Base-by-base conservation (phyloP, 2,113 vertebrate genomes). In the Arothron firmamentum region DNA sequence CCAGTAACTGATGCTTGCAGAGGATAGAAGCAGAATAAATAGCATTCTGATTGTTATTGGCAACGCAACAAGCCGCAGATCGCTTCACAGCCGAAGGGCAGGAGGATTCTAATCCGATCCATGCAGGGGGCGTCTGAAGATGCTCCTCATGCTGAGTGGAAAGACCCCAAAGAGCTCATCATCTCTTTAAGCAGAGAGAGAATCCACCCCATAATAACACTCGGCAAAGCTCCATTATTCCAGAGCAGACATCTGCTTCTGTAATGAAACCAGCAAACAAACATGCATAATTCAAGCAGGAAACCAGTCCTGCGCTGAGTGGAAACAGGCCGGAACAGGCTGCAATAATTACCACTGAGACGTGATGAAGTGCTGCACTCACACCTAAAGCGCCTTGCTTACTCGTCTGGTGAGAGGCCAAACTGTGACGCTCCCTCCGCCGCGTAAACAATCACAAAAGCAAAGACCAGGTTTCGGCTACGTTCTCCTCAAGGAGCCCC, bases 191-290 rank as follows among this genome's bases (percentile, higher is more conserved):
- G 51, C 52, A 48, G 41, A 54, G 41, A 52, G 14, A n/a, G 0
- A n/a, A 12, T 19, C 51, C 42, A 48, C 42, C 43, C 23, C n/a
- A 49, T 72, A 84, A 81, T 72, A 75, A 71, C 67, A 54, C 67
- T 76, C 57, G 53, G 56, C 72, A 78, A 67, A 34, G 67, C 66
- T 65, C 62, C 52, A 83, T 71, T 80, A 81, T 78, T 78, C 58
- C 59, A 73, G 72, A 62, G 10, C 62, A 83, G 71, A 64, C 85
- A 74, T 79, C 79, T 80, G 80, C 72, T 79, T 69, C 51, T 72
- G 69, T 78, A 83, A 85, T 83, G 74, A 84, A 85, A 83, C 54
- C 80, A 77, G 55, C 66, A 76, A 86, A 80, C 77, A 88, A 84
- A 85, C 74, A 84, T 84, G 62, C 77, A 85, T 85, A 80, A 88